These are phyloP conservation scores for Notolabrus celidotus DNA, from an alignment of 2,797 vertebrate species.

Conservation along the genomic window DNA sequence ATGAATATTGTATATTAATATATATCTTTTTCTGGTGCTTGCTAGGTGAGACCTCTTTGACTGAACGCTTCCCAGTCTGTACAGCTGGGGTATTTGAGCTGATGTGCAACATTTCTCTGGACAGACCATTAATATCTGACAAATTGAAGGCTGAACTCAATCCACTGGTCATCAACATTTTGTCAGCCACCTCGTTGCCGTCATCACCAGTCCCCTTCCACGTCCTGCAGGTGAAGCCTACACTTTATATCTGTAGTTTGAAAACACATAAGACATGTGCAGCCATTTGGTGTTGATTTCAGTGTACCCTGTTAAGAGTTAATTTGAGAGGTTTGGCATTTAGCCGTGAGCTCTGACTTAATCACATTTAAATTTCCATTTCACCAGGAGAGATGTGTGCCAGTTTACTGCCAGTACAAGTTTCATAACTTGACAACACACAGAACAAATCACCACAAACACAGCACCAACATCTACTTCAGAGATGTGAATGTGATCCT, in stretches of 20 bases:
- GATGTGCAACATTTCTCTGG: conserved; percentile 81
- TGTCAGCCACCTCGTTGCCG: conserved; percentile 84
- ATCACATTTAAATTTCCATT: background rate
- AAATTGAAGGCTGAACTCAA: conserved; percentile 87
- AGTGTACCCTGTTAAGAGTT: background rate
- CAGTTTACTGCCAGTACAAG: conserved; percentile 89
- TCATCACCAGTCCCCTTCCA: conserved; percentile 78
- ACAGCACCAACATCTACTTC: conserved; percentile 82
- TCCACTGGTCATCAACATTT: conserved; percentile 87
- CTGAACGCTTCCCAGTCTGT: conserved; percentile 61
- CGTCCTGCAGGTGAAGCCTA: conserved; percentile 81
- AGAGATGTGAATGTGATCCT: conserved; percentile 88
- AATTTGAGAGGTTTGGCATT: background rate
- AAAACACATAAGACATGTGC: background rate
- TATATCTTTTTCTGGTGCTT: conserved; percentile 16
- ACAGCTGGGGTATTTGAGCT: conserved; percentile 77
- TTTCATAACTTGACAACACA: conserved; percentile 80
- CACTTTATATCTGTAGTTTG: background rate
- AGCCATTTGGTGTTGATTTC: background rate
- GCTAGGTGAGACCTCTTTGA: conserved; percentile 81
- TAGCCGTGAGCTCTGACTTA: background rate
- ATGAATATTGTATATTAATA: too few relatives aligned
- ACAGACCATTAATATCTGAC: conserved; percentile 86
- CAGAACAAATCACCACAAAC: conserved; percentile 79
- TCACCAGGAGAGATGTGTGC: conserved; percentile 82